Evolutionary conservation across 2,113 vertebrate species (phyloP).

Genomic region (Gallinago undulata): DNA sequence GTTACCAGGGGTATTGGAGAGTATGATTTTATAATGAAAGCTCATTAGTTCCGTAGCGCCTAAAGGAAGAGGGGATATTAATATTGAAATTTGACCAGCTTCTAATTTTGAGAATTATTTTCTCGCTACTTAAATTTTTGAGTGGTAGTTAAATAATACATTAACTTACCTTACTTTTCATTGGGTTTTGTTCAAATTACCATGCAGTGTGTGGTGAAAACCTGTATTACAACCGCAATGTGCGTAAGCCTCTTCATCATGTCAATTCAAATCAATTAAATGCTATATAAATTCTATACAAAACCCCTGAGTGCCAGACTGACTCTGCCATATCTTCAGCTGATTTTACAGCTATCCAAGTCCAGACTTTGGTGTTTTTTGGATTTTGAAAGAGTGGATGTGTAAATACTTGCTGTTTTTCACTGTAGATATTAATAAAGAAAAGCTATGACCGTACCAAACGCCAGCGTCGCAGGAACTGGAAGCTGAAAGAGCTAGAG

Average conservation of each 20-base stretch:
- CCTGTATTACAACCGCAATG: not conserved
- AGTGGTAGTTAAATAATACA: not conserved
- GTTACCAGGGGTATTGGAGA: not conserved
- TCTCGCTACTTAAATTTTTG: not conserved
- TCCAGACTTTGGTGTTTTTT: not conserved
- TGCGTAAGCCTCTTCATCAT: not conserved
- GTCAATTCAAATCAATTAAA: too few relatives aligned
- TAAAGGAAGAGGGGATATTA: not conserved
- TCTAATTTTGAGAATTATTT: not conserved
- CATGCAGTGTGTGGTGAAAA: not conserved
- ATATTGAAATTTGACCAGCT: not conserved
- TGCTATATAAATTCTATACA: accelerated
- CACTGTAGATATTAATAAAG: conserved; percentile 89
- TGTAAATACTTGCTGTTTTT: not conserved
- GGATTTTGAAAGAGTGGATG: not conserved
- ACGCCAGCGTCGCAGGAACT: conserved; percentile 89
- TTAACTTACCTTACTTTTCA: not conserved
- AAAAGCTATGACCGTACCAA: conserved; percentile 90
- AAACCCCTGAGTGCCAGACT: not conserved
- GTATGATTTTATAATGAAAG: not conserved
- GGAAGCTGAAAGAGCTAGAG: conserved; percentile 90
- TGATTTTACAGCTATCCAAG: not conserved
- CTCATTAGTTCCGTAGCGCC: not conserved
- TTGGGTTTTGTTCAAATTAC: not conserved
- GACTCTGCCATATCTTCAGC: not conserved